Base-by-base conservation (phyloP, 2,113 vertebrate species). In the Limanda limanda region DNA sequence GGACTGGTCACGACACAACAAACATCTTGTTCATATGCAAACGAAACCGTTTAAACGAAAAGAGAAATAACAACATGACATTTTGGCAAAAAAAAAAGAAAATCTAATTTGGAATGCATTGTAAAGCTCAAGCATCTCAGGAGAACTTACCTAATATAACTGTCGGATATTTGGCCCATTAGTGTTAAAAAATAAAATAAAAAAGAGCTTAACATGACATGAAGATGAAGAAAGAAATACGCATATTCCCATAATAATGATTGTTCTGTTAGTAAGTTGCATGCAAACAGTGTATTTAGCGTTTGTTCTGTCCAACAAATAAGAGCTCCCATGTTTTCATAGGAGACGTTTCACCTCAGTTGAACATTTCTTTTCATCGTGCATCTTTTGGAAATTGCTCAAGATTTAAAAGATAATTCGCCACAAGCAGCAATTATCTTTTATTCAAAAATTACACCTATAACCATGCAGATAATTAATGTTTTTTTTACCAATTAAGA, bases 261-360 rank as follows among this genome's bases (percentile, higher is more conserved):
- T 56, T 52, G 62, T 69, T 62, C 63, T 76, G 74, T 91, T 82
- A 87, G 88, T 87, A 84, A 80, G 80, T 45, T 70, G 76, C 89
- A 93, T 90, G 90, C 88, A 91, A 83, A 91, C 75, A 60, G 68
- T 84, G 83, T 82, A 71, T 84, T 78, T 77, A 74, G 45, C 56
- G n/a, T 9, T 54, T 8, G 10, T 20, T 3, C 3, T 21, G 37
- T 69, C 71, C 47, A 70, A 68, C 61, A 82, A 51, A 56, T 24
- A 47, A 66, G 35, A 66, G 77, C 18, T 51, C 42, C 45, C 45
- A 5, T 47, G 45, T 17, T 83, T 69, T 40, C 23, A 52, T 20
- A 68, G 27, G 54, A 77, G 23, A 21, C 20, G 1, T 76, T 85
- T 90, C 76, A 83, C 82, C 84, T 87, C 85, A 81, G 64, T 15